Percentiles rank a stretch among this genome's conserved stretches.
Conservation (phyloP, 2,797 vertebrate genomes). For the Leuciscus waleckii region DNA sequence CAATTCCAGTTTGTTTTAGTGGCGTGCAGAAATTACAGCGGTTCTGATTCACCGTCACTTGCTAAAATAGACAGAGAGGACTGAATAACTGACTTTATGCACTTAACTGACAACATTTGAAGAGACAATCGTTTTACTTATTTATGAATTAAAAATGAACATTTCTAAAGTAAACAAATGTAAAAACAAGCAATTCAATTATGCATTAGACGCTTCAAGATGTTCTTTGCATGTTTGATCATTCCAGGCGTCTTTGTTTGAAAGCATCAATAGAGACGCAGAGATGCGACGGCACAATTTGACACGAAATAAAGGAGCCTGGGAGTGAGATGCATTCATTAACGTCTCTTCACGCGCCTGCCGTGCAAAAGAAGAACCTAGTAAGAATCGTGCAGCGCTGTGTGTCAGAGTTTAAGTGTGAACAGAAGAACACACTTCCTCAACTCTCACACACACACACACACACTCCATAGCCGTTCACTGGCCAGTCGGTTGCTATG, state of each 20-base stretch:
- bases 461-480: constrained; percentile 48
- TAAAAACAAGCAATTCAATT: constrained; percentile 40
- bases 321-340: constrained; percentile 33
- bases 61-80: not conserved
- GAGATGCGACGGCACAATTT: not conserved
- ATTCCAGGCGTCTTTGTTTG: constrained; percentile 39
- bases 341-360: constrained; percentile 26
- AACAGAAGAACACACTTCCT: constrained; percentile 17
- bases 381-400: constrained; percentile 28
- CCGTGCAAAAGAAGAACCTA: constrained; percentile 4
- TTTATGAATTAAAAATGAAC: constrained; percentile 46
- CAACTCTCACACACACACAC: constrained; percentile 41
- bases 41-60: not conserved
- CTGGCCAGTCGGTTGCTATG: constrained; percentile 64
- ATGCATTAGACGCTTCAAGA: constrained; percentile 36
- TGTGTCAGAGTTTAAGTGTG: constrained; percentile 46
- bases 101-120: not conserved
- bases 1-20: not conserved
- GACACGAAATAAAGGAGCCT: not conserved
- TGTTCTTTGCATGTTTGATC: constrained; percentile 40
- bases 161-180: constrained; percentile 15
- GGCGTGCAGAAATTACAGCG: not conserved
- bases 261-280: not conserved
- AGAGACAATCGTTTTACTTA: not conserved
- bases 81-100: not conserved